These are phyloP conservation scores for Coilia nasus DNA, from an alignment of 2,797 vertebrate species.

Conservation along the genomic window DNA sequence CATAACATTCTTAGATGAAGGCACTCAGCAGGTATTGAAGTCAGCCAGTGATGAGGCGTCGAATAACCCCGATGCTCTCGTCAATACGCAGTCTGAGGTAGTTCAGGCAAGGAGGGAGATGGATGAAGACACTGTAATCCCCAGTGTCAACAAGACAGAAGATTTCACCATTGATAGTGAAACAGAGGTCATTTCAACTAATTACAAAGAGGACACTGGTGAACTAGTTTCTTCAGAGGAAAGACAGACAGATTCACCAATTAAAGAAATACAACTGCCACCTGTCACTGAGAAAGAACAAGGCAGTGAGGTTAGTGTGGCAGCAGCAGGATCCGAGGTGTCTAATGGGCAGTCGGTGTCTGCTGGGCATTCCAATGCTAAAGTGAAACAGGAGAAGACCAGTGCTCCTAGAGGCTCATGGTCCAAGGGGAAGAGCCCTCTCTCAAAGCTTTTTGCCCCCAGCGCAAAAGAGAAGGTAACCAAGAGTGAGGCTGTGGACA, in stretches of 20 bases:
- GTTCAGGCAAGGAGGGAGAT: background rate
- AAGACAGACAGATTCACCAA: background rate
- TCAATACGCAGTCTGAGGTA: background rate
- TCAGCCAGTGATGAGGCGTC: background rate
- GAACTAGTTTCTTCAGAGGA: background rate
- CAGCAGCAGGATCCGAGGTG: background rate
- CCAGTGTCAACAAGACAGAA: background rate
- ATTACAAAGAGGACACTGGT: background rate
- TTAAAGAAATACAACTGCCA: background rate
- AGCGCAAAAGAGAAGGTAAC: conserved; percentile 61
- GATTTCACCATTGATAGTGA: background rate
- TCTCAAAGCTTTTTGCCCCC: conserved; percentile 73
- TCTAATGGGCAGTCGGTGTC: conserved; percentile 44
- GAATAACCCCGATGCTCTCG: background rate
- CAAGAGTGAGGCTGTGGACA: conserved; percentile 60
- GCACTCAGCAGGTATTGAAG: background rate
- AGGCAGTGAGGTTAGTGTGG: background rate
- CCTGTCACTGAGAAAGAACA: background rate
- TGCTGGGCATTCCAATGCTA: conserved; percentile 54
- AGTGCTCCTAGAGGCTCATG: conserved; percentile 67
- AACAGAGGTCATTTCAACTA: conserved; percentile 28
- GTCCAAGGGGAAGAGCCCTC: conserved; percentile 74
- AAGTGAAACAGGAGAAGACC: conserved; percentile 58
- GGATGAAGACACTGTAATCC: background rate
- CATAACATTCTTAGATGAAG: background rate